Base-by-base conservation (phyloP, 2,797 vertebrate species). In the Neopelma chrysocephalum region DNA sequence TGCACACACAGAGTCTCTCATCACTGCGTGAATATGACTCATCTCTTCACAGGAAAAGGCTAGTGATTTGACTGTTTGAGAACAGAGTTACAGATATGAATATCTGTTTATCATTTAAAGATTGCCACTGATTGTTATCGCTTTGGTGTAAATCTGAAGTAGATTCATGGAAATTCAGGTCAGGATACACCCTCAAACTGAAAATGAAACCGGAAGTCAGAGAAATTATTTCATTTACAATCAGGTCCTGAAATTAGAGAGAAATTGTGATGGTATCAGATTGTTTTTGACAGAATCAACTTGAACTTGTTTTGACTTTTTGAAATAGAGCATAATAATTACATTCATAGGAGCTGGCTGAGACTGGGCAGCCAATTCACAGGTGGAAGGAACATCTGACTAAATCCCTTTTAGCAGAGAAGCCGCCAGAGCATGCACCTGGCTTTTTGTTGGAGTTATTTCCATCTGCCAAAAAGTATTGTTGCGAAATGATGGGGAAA, bases 351-450 rank as follows among this genome's bases (percentile, higher is more conserved):
- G 53, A 97, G 36, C 80, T 96, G 65, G 75, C 92, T 87, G 81
- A 93, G 72, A 48, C 27, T 62, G 86, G 86, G 75, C 62, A 85
- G 64, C 69, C 65, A 92, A 51, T 91, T 97, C 82, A 84, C 96
- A 97, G 97, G 96, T 97, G 97, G 91, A 85, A 81, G 62, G 83
- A 97, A 96, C 95, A 97, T 97, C 95, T 96, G 94, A 97, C 70
- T 96, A 90, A 96, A 96, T 80, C 58, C 70, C 56, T 96, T 96
- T 78, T 62, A 78, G 77, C 66, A 72, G 51, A 42, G 43, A 94
- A 64, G 76, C 54, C 1, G 84, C 92, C 95, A 97, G 89, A 78
- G 62, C 10, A 34, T 90, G 89, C 96, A 98, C 96, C 96, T 98
- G 96, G 77, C 25, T 96, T 86, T 91, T 75, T 57, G 62, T 11